A percentile compares a stretch with the other conserved stretches of the same genome.
Evolutionary conservation across 2,888 invertebrate species (phyloP).

Genomic region (Notodonta ziczac): DNA sequence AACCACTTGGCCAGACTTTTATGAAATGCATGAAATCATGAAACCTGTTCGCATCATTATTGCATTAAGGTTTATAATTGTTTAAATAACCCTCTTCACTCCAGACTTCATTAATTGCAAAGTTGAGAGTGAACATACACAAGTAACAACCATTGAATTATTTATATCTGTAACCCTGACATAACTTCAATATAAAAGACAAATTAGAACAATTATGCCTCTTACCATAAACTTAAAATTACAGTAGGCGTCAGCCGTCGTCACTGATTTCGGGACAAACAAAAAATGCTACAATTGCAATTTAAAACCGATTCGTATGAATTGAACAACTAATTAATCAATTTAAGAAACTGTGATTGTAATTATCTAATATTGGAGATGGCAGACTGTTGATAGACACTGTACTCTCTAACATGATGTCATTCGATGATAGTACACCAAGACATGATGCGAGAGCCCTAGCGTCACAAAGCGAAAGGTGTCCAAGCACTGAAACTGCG

Average conservation of each 20-base stretch:
- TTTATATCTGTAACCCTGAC: no score
- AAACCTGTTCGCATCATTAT: no score
- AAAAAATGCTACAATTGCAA: not conserved
- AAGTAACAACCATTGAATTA: no score
- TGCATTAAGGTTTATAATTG: no score
- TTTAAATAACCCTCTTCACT: no score
- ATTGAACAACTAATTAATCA: not conserved
- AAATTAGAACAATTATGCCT: no score
- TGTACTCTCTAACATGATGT: not conserved
- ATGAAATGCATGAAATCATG: no score
- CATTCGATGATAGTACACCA: not conserved
- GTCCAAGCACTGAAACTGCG: slow-evolving; percentile 45
- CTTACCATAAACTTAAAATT: no score
- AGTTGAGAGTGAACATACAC: no score
- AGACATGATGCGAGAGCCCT: slow-evolving; percentile 1
- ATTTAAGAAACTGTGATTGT: not conserved
- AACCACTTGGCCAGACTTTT: no score
- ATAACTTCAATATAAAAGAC: no score
- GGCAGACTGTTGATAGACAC: not conserved
- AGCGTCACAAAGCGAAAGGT: slow-evolving; percentile 68
- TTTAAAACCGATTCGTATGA: not conserved
- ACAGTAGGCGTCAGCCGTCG: not conserved
- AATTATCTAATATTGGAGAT: not conserved
- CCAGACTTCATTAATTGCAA: no score
- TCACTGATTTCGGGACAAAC: not conserved